A percentile compares a stretch with the other conserved stretches of the same genome.
Evolutionary conservation across 2,797 vertebrate species (phyloP).

Genomic region (Clarias pachynema): DNA sequence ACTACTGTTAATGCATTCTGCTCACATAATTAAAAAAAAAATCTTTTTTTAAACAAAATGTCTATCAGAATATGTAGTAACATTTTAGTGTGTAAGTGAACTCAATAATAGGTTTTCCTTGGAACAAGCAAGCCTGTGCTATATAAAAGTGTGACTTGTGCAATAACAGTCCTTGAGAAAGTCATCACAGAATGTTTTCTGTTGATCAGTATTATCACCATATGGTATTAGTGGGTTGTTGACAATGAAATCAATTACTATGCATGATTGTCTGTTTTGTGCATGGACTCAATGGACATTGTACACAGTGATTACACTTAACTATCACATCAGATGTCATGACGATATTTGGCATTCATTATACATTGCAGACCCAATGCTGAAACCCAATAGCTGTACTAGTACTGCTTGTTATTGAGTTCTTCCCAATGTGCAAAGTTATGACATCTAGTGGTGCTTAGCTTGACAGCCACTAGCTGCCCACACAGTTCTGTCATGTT

Average conservation of each 20-base stretch:
- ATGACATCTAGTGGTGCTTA: conserved; percentile 20
- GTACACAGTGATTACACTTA: conserved; percentile 16
- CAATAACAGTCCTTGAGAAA: background rate
- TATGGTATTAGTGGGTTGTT: background rate
- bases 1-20: background rate
- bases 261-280: background rate
- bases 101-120: conserved; percentile 17
- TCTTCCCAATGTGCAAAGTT: conserved; percentile 26
- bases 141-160: conserved; percentile 21
- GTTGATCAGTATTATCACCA: background rate
- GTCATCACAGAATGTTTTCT: background rate
- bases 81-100: conserved; percentile 38
- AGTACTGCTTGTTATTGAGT: conserved; percentile 16
- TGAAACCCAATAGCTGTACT: conserved; percentile 6
- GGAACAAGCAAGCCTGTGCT: conserved; percentile 7
- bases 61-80: conserved; percentile 27
- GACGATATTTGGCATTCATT: background rate
- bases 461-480: conserved; percentile 21
- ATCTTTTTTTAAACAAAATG: conserved; percentile 9
- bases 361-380: conserved; percentile 8
- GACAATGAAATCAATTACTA: background rate
- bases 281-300: background rate
- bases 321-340: background rate
- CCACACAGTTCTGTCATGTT: conserved; percentile 11
- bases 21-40: background rate